These are phyloP conservation scores for Hippocampus comes DNA, from an alignment of 2,113 vertebrate genomes.

Conservation along the genomic window DNA sequence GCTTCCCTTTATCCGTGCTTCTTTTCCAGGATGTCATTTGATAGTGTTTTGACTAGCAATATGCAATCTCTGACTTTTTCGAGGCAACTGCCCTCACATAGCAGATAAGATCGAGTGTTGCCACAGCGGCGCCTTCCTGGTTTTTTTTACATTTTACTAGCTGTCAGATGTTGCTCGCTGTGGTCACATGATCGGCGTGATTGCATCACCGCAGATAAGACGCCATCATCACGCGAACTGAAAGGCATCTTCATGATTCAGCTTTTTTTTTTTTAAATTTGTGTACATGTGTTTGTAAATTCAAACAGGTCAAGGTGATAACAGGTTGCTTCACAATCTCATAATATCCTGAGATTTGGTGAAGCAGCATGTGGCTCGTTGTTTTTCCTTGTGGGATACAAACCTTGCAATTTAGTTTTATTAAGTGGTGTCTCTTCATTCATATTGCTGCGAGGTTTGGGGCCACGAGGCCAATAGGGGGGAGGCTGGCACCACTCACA, in stretches of 20 bases:
- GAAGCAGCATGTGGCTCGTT: not conserved
- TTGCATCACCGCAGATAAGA: conserved; percentile 14
- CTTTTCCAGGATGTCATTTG: not conserved
- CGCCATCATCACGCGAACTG: conserved; percentile 10
- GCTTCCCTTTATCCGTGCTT: no score
- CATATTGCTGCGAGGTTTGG: conserved; percentile 24
- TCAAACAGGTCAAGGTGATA: not conserved
- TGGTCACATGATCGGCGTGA: not conserved
- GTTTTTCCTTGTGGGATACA: not conserved
- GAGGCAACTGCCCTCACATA: not conserved
- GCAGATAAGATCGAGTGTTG: not conserved
- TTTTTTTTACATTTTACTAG: not conserved
- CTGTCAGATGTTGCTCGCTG: not conserved
- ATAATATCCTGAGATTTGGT: not conserved
- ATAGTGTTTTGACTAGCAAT: not conserved
- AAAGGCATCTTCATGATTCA: conserved; percentile 21
- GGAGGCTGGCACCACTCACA: conserved; percentile 36
- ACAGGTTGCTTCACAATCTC: not conserved
- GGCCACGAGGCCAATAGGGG: conserved; percentile 40
- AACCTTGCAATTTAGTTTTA: not conserved
- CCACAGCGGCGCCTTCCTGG: not conserved
- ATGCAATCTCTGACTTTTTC: not conserved
- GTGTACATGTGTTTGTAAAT: conserved; percentile 2
- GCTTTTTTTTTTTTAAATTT: not conserved
- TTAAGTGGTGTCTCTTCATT: not conserved